Percentiles rank a stretch among this genome's conserved stretches.
phyloP scores from a whole-genome alignment of 2,113 vertebrate genomes.

The Erinaceus europaeus region DNA sequence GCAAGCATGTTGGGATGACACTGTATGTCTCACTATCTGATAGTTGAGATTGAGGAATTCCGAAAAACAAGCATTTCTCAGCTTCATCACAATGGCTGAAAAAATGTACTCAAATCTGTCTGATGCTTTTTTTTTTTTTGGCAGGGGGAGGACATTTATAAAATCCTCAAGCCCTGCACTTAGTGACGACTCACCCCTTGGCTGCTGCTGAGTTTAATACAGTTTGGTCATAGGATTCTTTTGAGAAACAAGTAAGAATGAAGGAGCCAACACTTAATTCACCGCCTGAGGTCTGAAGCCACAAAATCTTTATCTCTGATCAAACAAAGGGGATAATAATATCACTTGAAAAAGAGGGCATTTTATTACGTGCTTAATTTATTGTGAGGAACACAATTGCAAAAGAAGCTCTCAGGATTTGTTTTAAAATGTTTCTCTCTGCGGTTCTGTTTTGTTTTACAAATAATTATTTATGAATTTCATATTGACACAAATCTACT shows the following conservation, averaged over 20 bases:
- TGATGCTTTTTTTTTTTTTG: constrained; percentile 30
- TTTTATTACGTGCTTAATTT: constrained; percentile 74
- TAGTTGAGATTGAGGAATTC: constrained; percentile 49
- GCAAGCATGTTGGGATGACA: constrained; percentile 65
- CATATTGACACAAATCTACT: constrained; percentile 47
- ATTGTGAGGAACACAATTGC: constrained; percentile 66
- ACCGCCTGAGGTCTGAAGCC: constrained; percentile 57
- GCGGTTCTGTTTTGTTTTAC: constrained; percentile 70
- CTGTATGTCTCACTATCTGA: constrained; percentile 74
- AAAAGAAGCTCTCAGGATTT: constrained; percentile 76
- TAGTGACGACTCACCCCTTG: constrained; percentile 28
- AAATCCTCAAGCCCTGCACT: constrained; percentile 52
- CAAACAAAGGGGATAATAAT: constrained; percentile 47
- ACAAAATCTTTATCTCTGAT: constrained; percentile 50
- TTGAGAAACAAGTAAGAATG: constrained; percentile 41
- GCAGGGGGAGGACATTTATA: constrained; percentile 48
- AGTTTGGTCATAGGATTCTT: constrained; percentile 52
- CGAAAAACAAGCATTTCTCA: constrained; percentile 60
- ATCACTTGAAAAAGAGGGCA: constrained; percentile 72
- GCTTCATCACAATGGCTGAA: constrained; percentile 62
- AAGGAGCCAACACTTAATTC: constrained; percentile 11
- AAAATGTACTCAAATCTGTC: constrained; percentile 70
- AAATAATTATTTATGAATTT: constrained; percentile 71
- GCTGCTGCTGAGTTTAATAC: constrained; percentile 62
- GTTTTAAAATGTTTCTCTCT: constrained; percentile 75